A percentile compares a stretch with the other conserved stretches of the same genome.
Evolutionary conservation across 2,888 invertebrate species (phyloP).

Genomic region (Thymelicus sylvestris): DNA sequence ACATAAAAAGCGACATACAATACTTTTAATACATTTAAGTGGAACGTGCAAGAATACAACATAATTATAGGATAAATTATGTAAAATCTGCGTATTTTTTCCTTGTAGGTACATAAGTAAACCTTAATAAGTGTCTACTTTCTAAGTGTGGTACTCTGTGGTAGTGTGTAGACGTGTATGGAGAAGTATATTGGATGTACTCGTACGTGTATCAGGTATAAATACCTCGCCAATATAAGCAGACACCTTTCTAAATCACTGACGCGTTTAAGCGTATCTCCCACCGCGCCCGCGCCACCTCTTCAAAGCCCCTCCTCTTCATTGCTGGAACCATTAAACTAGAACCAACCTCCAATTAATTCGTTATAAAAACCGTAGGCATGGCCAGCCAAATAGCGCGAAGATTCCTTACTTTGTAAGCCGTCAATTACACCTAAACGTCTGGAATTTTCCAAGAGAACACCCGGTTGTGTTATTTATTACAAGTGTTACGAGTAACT

Average conservation of each 20-base stretch:
- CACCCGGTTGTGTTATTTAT: too few relatives aligned
- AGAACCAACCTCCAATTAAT: not conserved
- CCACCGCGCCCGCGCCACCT: not conserved
- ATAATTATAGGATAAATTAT: too few relatives aligned
- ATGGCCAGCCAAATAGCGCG: not conserved
- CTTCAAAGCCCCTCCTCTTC: not conserved
- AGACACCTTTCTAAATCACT: conserved; percentile 15
- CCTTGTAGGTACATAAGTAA: too few relatives aligned
- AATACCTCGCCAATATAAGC: not conserved
- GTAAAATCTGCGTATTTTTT: too few relatives aligned
- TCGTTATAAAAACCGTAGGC: not conserved
- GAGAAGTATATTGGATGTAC: not conserved
- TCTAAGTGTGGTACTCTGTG: not conserved
- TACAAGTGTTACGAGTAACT: too few relatives aligned
- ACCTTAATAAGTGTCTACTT: not conserved
- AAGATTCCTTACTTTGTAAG: not conserved
- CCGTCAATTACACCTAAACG: too few relatives aligned
- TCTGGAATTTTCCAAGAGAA: too few relatives aligned
- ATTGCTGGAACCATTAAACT: not conserved
- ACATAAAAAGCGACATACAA: too few relatives aligned
- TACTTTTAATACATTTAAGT: too few relatives aligned
- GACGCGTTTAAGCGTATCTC: conserved; percentile 2
- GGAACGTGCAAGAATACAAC: too few relatives aligned
- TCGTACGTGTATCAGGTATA: not conserved
- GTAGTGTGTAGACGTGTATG: not conserved